A percentile compares a stretch with the other conserved stretches of the same genome.
These are phyloP conservation scores for Pantherophis vulpinus DNA, from an alignment of 2,797 vertebrate genomes.

Conservation along the genomic window DNA sequence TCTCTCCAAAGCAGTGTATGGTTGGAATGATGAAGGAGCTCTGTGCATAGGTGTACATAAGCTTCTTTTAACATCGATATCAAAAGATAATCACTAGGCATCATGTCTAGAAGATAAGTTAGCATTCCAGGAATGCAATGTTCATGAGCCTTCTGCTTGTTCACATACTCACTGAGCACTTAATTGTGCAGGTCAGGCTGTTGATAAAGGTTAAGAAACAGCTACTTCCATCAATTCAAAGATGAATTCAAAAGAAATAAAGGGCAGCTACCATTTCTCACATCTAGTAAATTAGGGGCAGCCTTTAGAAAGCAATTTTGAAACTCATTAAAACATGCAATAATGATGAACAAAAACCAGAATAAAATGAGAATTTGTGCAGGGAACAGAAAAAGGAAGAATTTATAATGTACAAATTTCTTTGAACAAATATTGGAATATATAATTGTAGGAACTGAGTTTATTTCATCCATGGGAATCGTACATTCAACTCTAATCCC, in stretches of 20 bases:
- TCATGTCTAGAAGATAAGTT: neutral
- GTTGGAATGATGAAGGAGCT: neutral
- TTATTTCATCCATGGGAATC: neutral
- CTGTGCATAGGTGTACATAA: neutral
- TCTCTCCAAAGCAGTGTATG: neutral
- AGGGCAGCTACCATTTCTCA: neutral
- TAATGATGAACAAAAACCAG: neutral
- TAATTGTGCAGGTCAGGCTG: neutral
- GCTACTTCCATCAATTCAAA: neutral
- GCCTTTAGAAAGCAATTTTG: neutral
- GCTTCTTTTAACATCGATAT: neutral
- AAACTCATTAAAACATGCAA: neutral
- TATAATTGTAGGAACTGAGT: neutral
- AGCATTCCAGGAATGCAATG: neutral
- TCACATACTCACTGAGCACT: neutral
- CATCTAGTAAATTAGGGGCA: neutral
- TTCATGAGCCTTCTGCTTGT: neutral
- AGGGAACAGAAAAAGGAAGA: neutral
- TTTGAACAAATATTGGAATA: neutral
- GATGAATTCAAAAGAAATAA: neutral
- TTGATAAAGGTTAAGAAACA: neutral
- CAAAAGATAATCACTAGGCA: neutral
- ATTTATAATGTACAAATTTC: neutral
- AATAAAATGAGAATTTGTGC: neutral
- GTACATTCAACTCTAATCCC: neutral